phyloP scores from a whole-genome alignment of 35 echinoderm and acorn worm genomes.

The Lytechinus variegatus region DNA sequence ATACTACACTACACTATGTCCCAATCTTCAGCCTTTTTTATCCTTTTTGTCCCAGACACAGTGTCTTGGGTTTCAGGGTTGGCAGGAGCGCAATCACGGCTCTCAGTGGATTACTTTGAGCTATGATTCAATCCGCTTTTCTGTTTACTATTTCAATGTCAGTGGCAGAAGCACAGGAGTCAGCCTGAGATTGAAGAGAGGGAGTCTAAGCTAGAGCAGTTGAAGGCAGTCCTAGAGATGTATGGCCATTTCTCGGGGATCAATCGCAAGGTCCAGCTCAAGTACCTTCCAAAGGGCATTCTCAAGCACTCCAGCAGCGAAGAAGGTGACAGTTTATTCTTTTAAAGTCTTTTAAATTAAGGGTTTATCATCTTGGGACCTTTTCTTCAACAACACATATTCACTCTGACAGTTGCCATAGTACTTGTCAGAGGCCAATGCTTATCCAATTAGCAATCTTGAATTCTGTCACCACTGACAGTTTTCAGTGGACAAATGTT shows the following conservation, averaged over 20 bases:
- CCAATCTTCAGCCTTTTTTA: too few species aligned
- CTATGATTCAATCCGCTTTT: not conserved
- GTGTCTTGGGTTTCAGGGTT: not conserved
- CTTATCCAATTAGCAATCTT: too few species aligned
- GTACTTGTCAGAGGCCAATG: too few species aligned
- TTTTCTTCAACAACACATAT: too few species aligned
- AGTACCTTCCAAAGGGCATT: constrained; percentile 75
- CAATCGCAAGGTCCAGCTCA: constrained; percentile 97
- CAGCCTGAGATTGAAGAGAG: constrained; percentile 88
- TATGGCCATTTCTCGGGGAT: constrained; percentile 99
- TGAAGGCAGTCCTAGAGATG: constrained; percentile 97
- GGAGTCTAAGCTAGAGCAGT: constrained; percentile 93
- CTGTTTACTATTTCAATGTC: not conserved
- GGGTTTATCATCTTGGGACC: not conserved
- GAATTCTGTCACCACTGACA: too few species aligned
- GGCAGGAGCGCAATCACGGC: too few species aligned
- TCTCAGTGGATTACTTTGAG: too few species aligned
- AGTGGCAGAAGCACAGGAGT: constrained; percentile 73
- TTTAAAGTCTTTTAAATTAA: not conserved
- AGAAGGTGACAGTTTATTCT: constrained; percentile 73
- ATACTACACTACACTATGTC: too few species aligned
- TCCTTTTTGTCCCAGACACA: too few species aligned
- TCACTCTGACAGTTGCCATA: too few species aligned
- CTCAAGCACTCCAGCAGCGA: constrained; percentile 96
- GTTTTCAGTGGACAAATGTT: too few species aligned